Base-by-base conservation (phyloP, 2,113 vertebrate species). In the Chloroceryle aenea region DNA sequence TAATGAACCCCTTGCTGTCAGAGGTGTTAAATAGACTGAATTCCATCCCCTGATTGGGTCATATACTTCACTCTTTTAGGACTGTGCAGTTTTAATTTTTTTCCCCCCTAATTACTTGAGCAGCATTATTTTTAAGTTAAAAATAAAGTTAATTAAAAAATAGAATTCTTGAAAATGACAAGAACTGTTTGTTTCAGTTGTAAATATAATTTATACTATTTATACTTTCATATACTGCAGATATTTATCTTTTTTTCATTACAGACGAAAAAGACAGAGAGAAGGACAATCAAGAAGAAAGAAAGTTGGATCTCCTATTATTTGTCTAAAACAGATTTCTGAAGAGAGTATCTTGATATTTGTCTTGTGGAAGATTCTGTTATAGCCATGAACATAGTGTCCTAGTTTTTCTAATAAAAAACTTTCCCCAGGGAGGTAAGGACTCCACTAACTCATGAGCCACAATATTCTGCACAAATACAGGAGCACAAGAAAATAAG, bases 321-420 rank as follows among this genome's bases (percentile, higher is more conserved):
- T 64, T 72, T 81, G 36, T 45, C 82, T 48, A 84, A 81, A 93
- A 18, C 38, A 56, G 56, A 50, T 53, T 89, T 93, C 90, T 86
- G 79, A 88, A 68, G 59, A 86, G 19, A 84, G 1, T 90, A 84
- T 89, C 82, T 88, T 52, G 63, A 5, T 87, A 79, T 68, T 94
- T 84, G 64, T 67, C 87, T 74, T 72, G 80, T 61, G 83, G 64
- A 92, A 90, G 68, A 81, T 52, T 80, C 83, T 87, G 89, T 56
- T 87, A 82, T 12, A 95, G 82, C 76, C 83, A 67, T 12, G 86
- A 92, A 82, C 89, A 71, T 36, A 72, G 90, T 40, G 82, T 91
- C 87, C 90, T 74, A 79, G 77, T 96, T 96, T 91, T 93, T 48
- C 92, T 91, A 96, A 96, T 93, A 95, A 97, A 97, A 97, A 96